Evolutionary conservation across 2,888 invertebrate genomes (phyloP).

Genomic region (Drosophila anomalata): DNA sequence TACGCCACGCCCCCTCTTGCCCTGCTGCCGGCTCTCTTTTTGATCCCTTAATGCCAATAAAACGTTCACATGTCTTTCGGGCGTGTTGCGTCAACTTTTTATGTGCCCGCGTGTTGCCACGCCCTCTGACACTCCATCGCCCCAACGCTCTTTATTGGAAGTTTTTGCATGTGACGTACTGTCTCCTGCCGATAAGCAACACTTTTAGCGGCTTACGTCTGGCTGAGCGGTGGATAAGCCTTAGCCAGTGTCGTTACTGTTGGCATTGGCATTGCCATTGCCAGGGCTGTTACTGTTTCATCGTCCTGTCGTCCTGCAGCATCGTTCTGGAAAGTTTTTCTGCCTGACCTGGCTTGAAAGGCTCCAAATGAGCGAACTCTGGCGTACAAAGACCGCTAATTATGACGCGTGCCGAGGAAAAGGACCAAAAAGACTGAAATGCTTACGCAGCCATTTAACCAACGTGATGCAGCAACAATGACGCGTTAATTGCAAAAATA

Average conservation of each 20-base stretch:
- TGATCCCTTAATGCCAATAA: slow-evolving; percentile 79
- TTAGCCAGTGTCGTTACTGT: slow-evolving; percentile 19
- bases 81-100: slow-evolving; percentile 72
- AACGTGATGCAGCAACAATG: slow-evolving; percentile 74
- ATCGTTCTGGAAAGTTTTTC: slow-evolving; percentile 44
- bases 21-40: slow-evolving; percentile 42
- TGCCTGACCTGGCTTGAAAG: slow-evolving; percentile 50
- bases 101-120: slow-evolving; percentile 47
- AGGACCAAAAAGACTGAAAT: slow-evolving; percentile 16
- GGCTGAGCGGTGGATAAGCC: slow-evolving; percentile 49
- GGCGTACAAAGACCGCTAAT: slow-evolving; percentile 66
- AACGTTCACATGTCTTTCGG: slow-evolving; percentile 74
- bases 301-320: background rate
- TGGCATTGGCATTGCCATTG: slow-evolving; percentile 16
- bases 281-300: background rate
- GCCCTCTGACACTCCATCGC: background rate
- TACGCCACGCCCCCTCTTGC: slow-evolving; percentile 33
- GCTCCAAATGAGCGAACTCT: slow-evolving; percentile 56
- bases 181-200: slow-evolving; percentile 61
- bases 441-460: slow-evolving; percentile 53
- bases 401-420: slow-evolving; percentile 62
- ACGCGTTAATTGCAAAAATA: slow-evolving; percentile 74
- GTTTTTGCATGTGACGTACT: slow-evolving; percentile 50
- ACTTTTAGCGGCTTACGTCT: slow-evolving; percentile 61
- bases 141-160: slow-evolving; percentile 5